Evolutionary conservation across 2,888 invertebrate genomes (phyloP), one percentile per base, ranked within the genome.

Genomic region (Gari tellinella): DNA sequence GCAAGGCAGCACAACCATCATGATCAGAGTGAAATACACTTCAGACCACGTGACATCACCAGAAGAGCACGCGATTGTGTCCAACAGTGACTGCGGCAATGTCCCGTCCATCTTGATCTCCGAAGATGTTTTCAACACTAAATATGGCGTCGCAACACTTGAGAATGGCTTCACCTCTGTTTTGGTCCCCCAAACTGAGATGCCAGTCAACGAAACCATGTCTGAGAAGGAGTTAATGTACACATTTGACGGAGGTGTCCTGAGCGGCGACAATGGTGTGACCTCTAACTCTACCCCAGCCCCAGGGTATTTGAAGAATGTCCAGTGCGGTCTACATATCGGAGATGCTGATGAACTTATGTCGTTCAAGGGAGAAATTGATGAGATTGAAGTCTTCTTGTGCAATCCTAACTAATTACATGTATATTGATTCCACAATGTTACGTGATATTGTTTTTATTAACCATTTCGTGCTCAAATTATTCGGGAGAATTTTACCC

Each of bases 81-180:
- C 83, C 40, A 88, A 88, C 61, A 86, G 86, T 7, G 88, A 87
- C 70, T 88, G 88, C 49, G 73, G 76, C 41, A 81, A 70, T 25
- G 64, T 79, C 14, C 81, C 83, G n/a, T 84, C 88, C 15, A 74
- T 88, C 17, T 75, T 81, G 76, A 65, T 88, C 41, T 79, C 74
- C 3, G 79, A 83, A 14, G 78, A 77, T 38, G 55, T 64, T 2
- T 51, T 65, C 2, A 64, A 73, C 17, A 67, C 80, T 14, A 67
- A 69, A 43, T 79, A 83, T 31, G 84, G 83, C 2, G 66, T 81
- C 2, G 62, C 64, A 25, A 76, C 83, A 12, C 25, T 45, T n/a
- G 14, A 14, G 3, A 37, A 25, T 37, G 15, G 31, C 65, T 84
- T 52, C 58, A 79, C 62, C 0, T 68, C 52, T 26, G 56, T 66